Evolutionary conservation across 2,888 invertebrate genomes (phyloP), one percentile per base, ranked within the genome.

Genomic region (Dryomyza anilis): DNA sequence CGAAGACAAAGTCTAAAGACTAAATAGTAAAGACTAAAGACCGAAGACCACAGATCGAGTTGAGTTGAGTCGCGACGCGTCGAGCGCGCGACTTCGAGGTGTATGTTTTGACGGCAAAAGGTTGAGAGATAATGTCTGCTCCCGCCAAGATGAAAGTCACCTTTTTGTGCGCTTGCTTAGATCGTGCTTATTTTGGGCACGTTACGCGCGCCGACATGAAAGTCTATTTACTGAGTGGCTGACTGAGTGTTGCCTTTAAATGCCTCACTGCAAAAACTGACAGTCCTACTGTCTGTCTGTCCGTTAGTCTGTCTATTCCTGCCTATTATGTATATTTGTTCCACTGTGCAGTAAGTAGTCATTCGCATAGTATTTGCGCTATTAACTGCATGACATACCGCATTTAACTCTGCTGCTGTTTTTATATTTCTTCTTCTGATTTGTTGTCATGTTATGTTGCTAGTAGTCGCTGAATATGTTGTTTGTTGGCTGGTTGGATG

Each of bases 201-300:
- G n/a, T n/a, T n/a, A n/a, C n/a, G n/a, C n/a, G n/a, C n/a, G n/a
- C n/a, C n/a, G n/a, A n/a, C n/a, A n/a, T n/a, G n/a, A n/a, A n/a
- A n/a, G n/a, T n/a, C n/a, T n/a, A n/a, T n/a, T n/a, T n/a, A n/a
- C n/a, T n/a, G n/a, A n/a, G n/a, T n/a, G n/a, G n/a, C n/a, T n/a
- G 29, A 30, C 21, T 30, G 60, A 65, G 64, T 65, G 60, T 55
- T 45, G 65, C 65, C 43, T 61, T 65, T 61, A 60, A 56, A n/a
- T 55, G 61, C 61, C 56, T 57, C 14, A 43, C 36, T 61, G 48
- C 19, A n/a, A n/a, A n/a, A n/a, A n/a, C n/a, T n/a, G n/a, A n/a
- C n/a, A n/a, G n/a, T n/a, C n/a, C n/a, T n/a, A n/a, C n/a, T 21
- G 53, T 30, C 36, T 21, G 53, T n/a, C 30, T 8, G 21, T 7